Conservation (phyloP, 2,797 vertebrate species). For the Petrocephalus schoutedeni region DNA sequence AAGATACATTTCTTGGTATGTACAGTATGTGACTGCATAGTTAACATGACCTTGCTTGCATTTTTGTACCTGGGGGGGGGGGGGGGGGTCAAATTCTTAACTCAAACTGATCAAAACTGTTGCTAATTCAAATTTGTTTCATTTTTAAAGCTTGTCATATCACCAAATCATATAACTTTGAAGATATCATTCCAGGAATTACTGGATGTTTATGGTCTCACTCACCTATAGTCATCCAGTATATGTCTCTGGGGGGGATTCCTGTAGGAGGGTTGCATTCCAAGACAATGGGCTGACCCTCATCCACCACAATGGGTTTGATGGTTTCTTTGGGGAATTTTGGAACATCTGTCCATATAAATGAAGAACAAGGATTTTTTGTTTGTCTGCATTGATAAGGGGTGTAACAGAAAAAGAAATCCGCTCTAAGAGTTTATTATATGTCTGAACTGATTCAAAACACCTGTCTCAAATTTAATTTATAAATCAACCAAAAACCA, state of each 20-base stretch:
- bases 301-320: conserved; percentile 77
- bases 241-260: conserved; percentile 85
- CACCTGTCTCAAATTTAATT: neutral
- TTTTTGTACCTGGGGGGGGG: neutral
- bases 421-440: neutral
- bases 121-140: neutral
- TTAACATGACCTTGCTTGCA: neutral
- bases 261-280: conserved; percentile 84
- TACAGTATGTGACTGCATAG: neutral
- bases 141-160: neutral
- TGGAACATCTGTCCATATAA: conserved; percentile 69
- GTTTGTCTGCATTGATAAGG: neutral
- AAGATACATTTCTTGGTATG: neutral
- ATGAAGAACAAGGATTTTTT: neutral
- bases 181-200: neutral
- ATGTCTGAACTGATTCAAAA: neutral
- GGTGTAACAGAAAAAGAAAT: neutral
- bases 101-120: neutral
- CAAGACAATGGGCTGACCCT: conserved; percentile 78
- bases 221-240: conserved; percentile 98
- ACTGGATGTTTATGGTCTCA: neutral
- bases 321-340: conserved; percentile 95
- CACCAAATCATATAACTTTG: neutral
- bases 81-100: neutral
- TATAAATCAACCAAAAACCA: neutral